Conservation (phyloP, 1,140 invertebrate genomes). For the Luehdorfia chinensis region DNA sequence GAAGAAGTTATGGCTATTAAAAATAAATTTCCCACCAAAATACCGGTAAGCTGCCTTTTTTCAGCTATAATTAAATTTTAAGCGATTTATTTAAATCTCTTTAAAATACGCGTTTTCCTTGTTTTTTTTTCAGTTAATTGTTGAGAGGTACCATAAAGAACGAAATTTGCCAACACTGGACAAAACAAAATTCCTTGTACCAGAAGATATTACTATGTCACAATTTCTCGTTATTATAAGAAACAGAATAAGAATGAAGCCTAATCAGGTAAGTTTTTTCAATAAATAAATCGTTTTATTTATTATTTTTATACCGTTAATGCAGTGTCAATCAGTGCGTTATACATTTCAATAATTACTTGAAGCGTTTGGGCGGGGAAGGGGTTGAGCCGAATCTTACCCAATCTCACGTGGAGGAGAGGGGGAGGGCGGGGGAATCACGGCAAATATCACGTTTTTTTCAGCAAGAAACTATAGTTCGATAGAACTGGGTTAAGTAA, state of each 20-base stretch:
- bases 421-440: no score
- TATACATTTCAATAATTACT: no score
- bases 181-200: conserved; percentile 88
- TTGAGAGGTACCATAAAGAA: conserved; percentile 85
- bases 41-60: conserved; percentile 72
- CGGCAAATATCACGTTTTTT: no score
- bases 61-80: not conserved
- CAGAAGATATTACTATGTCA: conserved; percentile 88
- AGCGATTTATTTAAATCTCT: conserved; percentile 20
- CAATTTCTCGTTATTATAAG: conserved; percentile 87
- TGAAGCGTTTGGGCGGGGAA: no score
- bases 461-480: no score
- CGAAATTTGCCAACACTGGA: conserved; percentile 82
- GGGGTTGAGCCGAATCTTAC: no score
- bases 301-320: no score
- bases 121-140: conserved; percentile 80
- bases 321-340: no score
- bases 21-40: conserved; percentile 79
- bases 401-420: no score
- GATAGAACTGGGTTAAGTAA: no score
- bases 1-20: conserved; percentile 79
- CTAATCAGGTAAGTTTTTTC: conserved; percentile 63
- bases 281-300: not conserved
- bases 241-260: conserved; percentile 73
- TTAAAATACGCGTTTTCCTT: not conserved